Conservation (phyloP, 2,888 invertebrate genomes). For the Drosophila tripunctata region DNA sequence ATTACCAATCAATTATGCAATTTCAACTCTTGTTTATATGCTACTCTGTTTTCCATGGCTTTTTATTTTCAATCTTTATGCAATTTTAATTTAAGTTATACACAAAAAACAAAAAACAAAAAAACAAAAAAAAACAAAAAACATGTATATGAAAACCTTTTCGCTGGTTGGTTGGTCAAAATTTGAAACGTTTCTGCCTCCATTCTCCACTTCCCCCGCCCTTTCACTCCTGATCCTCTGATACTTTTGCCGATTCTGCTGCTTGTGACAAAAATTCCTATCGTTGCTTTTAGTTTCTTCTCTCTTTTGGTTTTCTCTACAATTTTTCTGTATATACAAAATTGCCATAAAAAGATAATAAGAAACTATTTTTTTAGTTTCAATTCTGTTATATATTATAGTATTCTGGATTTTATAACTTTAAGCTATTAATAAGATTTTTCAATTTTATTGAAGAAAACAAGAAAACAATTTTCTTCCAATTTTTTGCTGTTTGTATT, state of each 20-base stretch:
- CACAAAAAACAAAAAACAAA: background rate
- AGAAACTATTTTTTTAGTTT: no score
- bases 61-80: constrained; percentile 20
- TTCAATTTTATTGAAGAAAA: no score
- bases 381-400: no score
- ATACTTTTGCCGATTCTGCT: constrained; percentile 15
- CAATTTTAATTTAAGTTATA: background rate
- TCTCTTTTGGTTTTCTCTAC: background rate
- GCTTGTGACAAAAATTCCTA: background rate
- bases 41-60: constrained; percentile 18
- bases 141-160: constrained; percentile 48
- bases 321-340: no score
- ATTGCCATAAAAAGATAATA: no score
- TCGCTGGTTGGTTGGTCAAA: constrained; percentile 81
- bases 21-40: background rate
- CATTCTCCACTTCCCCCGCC: background rate
- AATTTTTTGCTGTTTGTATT: no score
- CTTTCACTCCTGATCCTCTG: background rate
- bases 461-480: no score
- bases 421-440: no score
- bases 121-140: constrained; percentile 6
- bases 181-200: constrained; percentile 53
- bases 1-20: background rate
- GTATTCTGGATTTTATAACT: no score
- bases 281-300: constrained; percentile 2